Base-by-base conservation (phyloP, 2,113 vertebrate genomes). In the Micronisus gabar region DNA sequence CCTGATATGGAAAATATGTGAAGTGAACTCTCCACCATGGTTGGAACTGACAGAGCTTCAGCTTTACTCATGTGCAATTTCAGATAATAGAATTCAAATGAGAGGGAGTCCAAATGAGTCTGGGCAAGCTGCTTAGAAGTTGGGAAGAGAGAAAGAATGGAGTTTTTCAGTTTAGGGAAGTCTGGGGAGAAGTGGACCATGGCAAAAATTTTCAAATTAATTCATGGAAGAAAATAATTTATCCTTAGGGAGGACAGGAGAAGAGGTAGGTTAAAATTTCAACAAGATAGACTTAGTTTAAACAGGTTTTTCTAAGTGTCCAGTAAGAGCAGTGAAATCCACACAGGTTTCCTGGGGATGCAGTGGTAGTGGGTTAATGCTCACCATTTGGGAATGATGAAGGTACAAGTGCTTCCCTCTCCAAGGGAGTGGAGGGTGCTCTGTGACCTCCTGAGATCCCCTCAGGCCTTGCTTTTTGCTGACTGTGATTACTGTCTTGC, bases 81-180 rank as follows among this genome's bases (percentile, higher is more conserved):
- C 50, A 85, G 67, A 15, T 19, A 56, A 74, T 6, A 52, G 7
- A 15, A 74, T 84, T 89, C 4, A 9, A 81, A 72, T 13, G 14
- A 48, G 13, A 66, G 6, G 7, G 25, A 19, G 11, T 47, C 98
- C 99, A 82, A 92, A 59, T 5, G 13, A 65, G 32, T 85, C 52
- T 11, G 47, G 15, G 76, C 7, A 81, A 78, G 3, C 9, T 71
- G 23, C 6, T 59, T 72, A 55, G 32, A 75, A 52, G 5, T 1
- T 40, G 17, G 74, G 36, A 82, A 27, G 7, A 70, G 26, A 50
- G 25, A 10, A 67, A 61, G 90, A 68, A 40, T 23, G 0, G 10
- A 23, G 8, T 59, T 87, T 22, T 26, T 74, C 52, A 21, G 3
- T 45, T 23, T 76, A 65, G 23, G 13, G 38, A 82, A 52, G 17